Evolutionary conservation across 2,888 invertebrate genomes (phyloP).

Genomic region (Hymenopus coronatus): DNA sequence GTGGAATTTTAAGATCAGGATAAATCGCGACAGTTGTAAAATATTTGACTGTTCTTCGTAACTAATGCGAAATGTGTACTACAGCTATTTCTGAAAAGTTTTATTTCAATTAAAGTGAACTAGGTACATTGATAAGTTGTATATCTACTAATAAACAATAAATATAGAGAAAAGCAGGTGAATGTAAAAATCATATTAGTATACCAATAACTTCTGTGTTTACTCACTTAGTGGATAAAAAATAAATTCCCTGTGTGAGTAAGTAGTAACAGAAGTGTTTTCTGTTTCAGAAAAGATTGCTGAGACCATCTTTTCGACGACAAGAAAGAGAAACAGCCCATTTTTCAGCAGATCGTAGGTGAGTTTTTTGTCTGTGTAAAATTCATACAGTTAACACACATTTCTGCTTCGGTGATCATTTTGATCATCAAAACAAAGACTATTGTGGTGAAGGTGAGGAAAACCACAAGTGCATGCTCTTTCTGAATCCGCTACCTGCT

Average conservation of each 20-base stretch:
- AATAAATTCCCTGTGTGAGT: not conserved
- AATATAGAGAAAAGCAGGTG: too few relatives aligned
- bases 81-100: too few relatives aligned
- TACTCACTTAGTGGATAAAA: not conserved
- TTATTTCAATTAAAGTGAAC: too few relatives aligned
- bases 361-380: not conserved
- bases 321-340: not conserved
- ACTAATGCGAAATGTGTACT: too few relatives aligned
- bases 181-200: too few relatives aligned
- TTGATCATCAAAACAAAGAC: not conserved
- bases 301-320: not conserved
- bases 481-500: not conserved
- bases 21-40: too few relatives aligned
- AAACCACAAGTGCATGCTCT: not conserved
- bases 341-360: not conserved
- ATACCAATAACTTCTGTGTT: too few relatives aligned
- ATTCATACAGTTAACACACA: not conserved
- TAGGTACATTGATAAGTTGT: too few relatives aligned
- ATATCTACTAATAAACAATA: too few relatives aligned
- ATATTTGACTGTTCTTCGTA: too few relatives aligned
- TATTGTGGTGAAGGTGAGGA: not conserved
- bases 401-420: not conserved
- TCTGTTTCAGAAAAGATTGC: not conserved
- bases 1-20: too few relatives aligned
- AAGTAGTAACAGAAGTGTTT: not conserved